Evolutionary conservation across 2,113 vertebrate genomes (phyloP).

Genomic region (Pipa parva): DNA sequence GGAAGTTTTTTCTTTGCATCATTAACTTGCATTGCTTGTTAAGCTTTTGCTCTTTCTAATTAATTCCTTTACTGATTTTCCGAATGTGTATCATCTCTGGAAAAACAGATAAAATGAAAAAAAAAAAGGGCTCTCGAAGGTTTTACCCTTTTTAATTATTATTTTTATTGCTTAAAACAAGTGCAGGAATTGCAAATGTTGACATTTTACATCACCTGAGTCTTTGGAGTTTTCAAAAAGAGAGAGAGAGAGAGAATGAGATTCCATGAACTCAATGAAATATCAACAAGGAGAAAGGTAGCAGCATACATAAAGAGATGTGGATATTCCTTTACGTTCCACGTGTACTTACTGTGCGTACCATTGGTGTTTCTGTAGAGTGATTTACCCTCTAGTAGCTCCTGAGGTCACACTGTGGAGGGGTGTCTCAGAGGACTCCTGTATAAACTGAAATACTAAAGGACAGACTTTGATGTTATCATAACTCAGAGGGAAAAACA

Average conservation of each 20-base stretch:
- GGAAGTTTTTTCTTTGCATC: constrained; percentile 64
- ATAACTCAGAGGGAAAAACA: too few relatives aligned
- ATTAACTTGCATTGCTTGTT: constrained; percentile 75
- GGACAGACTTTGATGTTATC: too few relatives aligned
- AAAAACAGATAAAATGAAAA: constrained; percentile 69
- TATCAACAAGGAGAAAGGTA: background rate
- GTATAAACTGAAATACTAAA: too few relatives aligned
- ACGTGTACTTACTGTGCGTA: too few relatives aligned
- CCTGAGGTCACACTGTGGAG: too few relatives aligned
- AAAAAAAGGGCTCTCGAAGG: constrained; percentile 74
- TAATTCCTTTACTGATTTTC: constrained; percentile 73
- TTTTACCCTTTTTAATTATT: constrained; percentile 82
- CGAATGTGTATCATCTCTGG: constrained; percentile 68
- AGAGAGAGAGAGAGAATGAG: constrained; percentile 12
- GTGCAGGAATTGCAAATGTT: constrained; percentile 74
- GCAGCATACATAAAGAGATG: background rate
- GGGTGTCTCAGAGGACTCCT: too few relatives aligned
- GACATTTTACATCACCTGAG: constrained; percentile 70
- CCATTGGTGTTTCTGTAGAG: too few relatives aligned
- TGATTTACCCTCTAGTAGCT: too few relatives aligned
- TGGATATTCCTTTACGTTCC: too few relatives aligned
- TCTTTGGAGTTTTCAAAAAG: constrained; percentile 60
- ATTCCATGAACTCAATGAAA: background rate
- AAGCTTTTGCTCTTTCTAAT: constrained; percentile 74
- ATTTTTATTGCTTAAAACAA: constrained; percentile 78